Base-by-base conservation (phyloP, 2,797 vertebrate genomes). In the Characodon lateralis region DNA sequence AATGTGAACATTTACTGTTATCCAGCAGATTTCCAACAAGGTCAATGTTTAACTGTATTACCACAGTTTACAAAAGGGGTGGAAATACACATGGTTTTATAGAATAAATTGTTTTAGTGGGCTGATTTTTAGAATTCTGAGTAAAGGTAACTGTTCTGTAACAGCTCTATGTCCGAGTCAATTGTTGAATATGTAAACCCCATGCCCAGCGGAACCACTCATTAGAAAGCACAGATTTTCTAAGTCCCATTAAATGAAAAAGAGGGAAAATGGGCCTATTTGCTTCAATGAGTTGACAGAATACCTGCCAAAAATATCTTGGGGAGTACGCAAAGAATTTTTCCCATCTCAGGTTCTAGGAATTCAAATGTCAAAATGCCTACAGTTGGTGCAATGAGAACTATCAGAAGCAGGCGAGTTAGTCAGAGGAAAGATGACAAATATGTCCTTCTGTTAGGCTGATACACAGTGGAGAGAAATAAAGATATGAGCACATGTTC, bases 291-390 rank as follows among this genome's bases (percentile, higher is more conserved):
- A 80, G 53, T 65, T 53, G 53, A 78, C 73, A 50, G 74, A 72
- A 28, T 31, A 76, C 76, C 61, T 35, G 70, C 6, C 50, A 74
- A 66, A 70, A 80, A 83, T 72, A 80, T 79, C 77, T 78, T 56
- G 6, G 65, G 61, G 48, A 2, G 69, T 78, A 69, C 79, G 78
- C 72, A 81, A 78, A 81, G 69, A 63, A 46, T 79, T 85, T 88
- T 83, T 22, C 63, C 55, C 59, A 78, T 89, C 86, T 78, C 55
- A 71, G 78, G 77, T 84, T 80, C 75, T 73, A 68, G 72, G 28
- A 70, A 73, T 51, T 71, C 56, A 88, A 84, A 77, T 1, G 5
- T 5, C 72, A 65, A 66, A 76, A 77, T 58, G 71, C 71, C 77
- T 76, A 28, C 24, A 78, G 63, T 78, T 71, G 71, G 82, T 86